These are phyloP conservation scores for Cacatua alba DNA, from an alignment of 2,113 vertebrate species.

Conservation along the genomic window DNA sequence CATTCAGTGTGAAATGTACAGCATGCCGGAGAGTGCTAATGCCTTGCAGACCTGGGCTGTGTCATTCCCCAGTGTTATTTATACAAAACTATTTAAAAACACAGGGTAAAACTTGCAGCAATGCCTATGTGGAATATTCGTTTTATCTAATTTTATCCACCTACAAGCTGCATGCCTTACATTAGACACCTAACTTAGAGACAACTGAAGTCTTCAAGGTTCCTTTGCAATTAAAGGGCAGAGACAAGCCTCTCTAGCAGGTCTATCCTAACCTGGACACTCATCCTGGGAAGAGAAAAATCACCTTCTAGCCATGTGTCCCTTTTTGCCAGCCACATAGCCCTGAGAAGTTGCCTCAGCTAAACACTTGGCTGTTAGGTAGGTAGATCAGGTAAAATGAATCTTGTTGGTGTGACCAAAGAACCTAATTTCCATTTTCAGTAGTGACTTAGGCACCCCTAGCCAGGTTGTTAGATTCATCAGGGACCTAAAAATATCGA, in stretches of 20 bases:
- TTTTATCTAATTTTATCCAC: background rate
- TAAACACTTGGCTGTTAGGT: background rate
- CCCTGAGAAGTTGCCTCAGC: background rate
- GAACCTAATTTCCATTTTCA: background rate
- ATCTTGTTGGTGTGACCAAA: background rate
- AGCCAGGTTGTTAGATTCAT: background rate
- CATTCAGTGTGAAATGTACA: background rate
- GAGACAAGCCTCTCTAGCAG: background rate
- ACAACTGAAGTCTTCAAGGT: background rate
- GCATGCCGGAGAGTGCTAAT: background rate
- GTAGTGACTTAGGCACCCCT: background rate
- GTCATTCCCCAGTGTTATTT: constrained; percentile 16
- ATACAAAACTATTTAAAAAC: constrained; percentile 35
- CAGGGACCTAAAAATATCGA: background rate
- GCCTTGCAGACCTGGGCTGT: constrained; percentile 21
- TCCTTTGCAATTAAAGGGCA: background rate
- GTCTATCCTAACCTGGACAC: background rate
- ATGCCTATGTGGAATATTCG: background rate
- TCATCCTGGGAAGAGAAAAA: background rate
- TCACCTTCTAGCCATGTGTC: background rate
- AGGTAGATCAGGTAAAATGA: background rate
- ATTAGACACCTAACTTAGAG: background rate
- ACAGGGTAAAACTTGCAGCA: background rate
- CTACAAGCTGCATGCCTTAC: background rate
- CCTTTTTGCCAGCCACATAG: background rate